phyloP scores from a whole-genome alignment of 1,140 invertebrate species.

The Hylaeus anthracinus region DNA sequence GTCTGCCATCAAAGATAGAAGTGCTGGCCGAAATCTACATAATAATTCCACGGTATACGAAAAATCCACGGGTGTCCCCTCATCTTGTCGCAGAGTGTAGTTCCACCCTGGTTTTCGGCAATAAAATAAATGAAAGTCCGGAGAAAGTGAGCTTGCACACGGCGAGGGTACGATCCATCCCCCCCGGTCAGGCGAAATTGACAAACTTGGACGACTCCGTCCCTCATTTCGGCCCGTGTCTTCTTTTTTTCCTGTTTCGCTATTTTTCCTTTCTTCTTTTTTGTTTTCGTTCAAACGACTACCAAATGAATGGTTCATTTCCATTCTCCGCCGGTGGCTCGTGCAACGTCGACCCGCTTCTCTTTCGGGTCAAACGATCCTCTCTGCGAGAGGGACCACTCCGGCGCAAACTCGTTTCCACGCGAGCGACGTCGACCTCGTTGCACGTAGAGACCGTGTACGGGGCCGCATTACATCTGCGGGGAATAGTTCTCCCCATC shows the following conservation, averaged over 20 bases:
- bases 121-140: slow-evolving; percentile 20
- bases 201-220: slow-evolving; percentile 46
- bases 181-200: slow-evolving; percentile 31
- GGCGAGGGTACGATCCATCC: background rate
- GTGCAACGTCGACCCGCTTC: slow-evolving; percentile 43
- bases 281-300: slow-evolving; percentile 18
- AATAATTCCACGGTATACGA: too few relatives aligned
- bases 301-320: slow-evolving; percentile 56
- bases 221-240: slow-evolving; percentile 7
- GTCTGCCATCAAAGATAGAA: too few relatives aligned
- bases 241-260: background rate
- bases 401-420: slow-evolving; percentile 55
- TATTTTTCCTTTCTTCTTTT: background rate
- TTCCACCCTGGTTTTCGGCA: background rate
- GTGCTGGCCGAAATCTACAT: too few relatives aligned
- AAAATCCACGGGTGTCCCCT: too few relatives aligned
- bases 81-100: too few relatives aligned
- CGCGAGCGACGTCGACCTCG: slow-evolving; percentile 56
- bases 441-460: slow-evolving; percentile 28
- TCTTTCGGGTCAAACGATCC: slow-evolving; percentile 64
- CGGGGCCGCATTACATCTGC: slow-evolving; percentile 47
- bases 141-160: background rate
- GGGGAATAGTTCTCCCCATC: slow-evolving; percentile 23
- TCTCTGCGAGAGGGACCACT: slow-evolving; percentile 46
- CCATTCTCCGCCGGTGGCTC: slow-evolving; percentile 31